phyloP scores from a whole-genome alignment of 2,888 invertebrate genomes.

The Oasisia sp. region DNA sequence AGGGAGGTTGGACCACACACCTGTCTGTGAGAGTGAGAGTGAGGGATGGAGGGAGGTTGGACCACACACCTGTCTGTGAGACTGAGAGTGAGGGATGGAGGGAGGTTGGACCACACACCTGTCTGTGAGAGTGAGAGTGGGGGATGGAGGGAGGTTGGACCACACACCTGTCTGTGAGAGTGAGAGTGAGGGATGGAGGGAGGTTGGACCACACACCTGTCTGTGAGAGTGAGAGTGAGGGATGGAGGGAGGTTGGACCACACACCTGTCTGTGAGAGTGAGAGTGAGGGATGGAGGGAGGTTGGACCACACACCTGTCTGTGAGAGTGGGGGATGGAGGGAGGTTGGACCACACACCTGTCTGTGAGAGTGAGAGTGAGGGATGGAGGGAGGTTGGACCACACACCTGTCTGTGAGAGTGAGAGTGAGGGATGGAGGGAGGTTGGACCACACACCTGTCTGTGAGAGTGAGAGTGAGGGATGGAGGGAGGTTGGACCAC shows the following conservation, averaged over 20 bases:
- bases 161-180: slow-evolving; percentile 73
- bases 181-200: no score
- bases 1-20: slow-evolving; percentile 47
- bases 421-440: no score
- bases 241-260: no score
- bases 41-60: no score
- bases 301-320: slow-evolving; percentile 68
- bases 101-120: slow-evolving; percentile 64
- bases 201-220: slow-evolving; percentile 67
- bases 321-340: slow-evolving; percentile 80
- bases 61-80: slow-evolving; percentile 71
- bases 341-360: slow-evolving; percentile 67
- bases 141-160: no score
- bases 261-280: slow-evolving; percentile 75
- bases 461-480: no score
- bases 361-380: slow-evolving; percentile 78
- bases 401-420: slow-evolving; percentile 74
- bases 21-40: slow-evolving; percentile 79
- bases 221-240: slow-evolving; percentile 80
- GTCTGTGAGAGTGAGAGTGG: slow-evolving; percentile 79
- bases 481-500: no score
- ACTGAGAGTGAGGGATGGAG: no score
- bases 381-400: no score
- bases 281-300: no score
- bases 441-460: slow-evolving; percentile 68